phyloP scores from a whole-genome alignment of 2,113 vertebrate species.

The Rattus norvegicus region DNA sequence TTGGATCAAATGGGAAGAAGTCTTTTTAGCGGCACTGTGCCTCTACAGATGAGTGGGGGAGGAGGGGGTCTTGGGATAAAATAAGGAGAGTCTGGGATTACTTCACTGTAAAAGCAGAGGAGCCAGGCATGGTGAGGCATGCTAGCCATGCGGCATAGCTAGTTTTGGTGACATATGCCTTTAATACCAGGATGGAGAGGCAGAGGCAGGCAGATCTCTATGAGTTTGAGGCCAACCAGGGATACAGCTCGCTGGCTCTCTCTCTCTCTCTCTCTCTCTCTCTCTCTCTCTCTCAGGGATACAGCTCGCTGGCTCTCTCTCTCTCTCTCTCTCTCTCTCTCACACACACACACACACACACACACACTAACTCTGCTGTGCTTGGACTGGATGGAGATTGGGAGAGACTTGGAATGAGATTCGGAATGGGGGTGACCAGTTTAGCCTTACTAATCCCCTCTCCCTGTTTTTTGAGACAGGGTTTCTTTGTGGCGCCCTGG shows the following conservation, averaged over 20 bases:
- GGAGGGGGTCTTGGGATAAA: not conserved
- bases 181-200: not conserved
- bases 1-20: not conserved
- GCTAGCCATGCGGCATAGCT: not conserved
- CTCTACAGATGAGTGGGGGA: not conserved
- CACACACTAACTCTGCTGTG: accelerated
- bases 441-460: too few species aligned
- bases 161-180: not conserved
- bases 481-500: not conserved
- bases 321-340: too few species aligned
- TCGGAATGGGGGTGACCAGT: not conserved
- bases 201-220: not conserved
- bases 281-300: not conserved
- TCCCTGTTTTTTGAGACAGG: too few species aligned
- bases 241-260: not conserved
- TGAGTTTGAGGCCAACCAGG: not conserved
- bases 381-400: not conserved
- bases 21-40: not conserved
- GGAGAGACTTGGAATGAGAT: not conserved
- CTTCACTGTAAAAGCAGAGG: not conserved
- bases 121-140: not conserved
- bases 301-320: not conserved
- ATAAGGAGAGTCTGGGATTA: not conserved
- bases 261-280: too few species aligned
- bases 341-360: too few species aligned